Base-by-base conservation (phyloP, 2,797 vertebrate genomes). In the Mormyrus proboscirostris region DNA sequence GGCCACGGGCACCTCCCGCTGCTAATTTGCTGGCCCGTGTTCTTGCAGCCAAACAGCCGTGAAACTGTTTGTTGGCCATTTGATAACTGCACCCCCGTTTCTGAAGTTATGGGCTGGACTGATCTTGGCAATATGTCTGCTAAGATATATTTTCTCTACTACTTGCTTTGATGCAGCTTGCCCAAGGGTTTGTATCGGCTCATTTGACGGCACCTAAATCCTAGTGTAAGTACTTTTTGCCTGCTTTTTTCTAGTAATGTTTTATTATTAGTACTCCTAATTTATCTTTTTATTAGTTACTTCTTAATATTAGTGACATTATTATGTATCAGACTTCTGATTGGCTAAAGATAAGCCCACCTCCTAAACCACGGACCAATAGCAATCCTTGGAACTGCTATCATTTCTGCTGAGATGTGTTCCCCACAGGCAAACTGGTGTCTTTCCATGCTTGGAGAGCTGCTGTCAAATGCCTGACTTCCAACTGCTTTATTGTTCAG, bases 381-480 rank as follows among this genome's bases (percentile, higher is more conserved):
- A 33, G 22, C 84, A 14, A 38, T 55, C 10, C 4, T 55, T 10
- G 10, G 84, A 53, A 22, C 50, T 55, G 49, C 84, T 33, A 33
- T 55, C 25, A 29, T 82, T 47, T 55, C 49, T 55, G 5, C 50
- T 86, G 51, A 55, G 84, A 86, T 86, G 84, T 86, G 84, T 50
- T 86, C 86, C 57, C 86, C 55, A 87, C 51, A 87, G 51, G 33
- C 86, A 22, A 59, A 59, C 55, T 59, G 33, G 55, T 41, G 53
- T 62, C 86, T 62, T 86, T 53, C 84, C 84, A 51, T 51, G 25
- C 84, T 86, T 86, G 84, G 84, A 62, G 22, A 87, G 55, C 55
- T 62, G 29, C 86, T 62, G 86, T 87, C 86, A 87, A 87, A 87
- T 10, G 53, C 55, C 86, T 51, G 84, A 86, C 51, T 51, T 55